Evolutionary conservation across 35 echinoderm and acorn worm genomes (phyloP).

Genomic region (Nesometra sesokonis): DNA sequence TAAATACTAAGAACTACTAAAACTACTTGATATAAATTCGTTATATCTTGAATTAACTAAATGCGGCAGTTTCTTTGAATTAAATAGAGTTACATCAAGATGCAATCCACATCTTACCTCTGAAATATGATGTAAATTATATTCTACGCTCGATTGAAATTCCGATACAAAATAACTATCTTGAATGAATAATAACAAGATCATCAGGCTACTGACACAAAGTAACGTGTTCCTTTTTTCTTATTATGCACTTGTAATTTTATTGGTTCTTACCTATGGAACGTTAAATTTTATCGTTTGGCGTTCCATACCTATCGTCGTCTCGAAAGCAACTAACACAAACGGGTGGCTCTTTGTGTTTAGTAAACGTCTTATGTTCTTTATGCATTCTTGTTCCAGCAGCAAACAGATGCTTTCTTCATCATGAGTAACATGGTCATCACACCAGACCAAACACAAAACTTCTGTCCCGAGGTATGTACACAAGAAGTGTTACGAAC

Average conservation of each 20-base stretch:
- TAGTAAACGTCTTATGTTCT: neutral
- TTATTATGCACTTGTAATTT: neutral
- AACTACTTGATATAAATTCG: too few relatives aligned
- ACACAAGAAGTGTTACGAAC: neutral
- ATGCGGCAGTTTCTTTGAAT: neutral
- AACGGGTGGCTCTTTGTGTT: neutral
- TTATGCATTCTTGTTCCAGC: slow-evolving; percentile 29
- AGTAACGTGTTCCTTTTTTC: neutral
- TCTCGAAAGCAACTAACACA: neutral
- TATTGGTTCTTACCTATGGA: neutral
- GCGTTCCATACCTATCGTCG: too few relatives aligned
- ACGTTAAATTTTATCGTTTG: too few relatives aligned
- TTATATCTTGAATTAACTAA: neutral
- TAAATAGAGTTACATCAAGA: neutral
- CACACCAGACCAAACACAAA: slow-evolving; percentile 59
- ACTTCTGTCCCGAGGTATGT: slow-evolving; percentile 77
- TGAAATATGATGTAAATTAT: neutral
- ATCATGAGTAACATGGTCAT: slow-evolving; percentile 99
- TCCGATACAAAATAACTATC: neutral
- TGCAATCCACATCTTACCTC: neutral
- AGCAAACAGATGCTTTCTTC: slow-evolving; percentile 99
- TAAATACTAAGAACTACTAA: too few relatives aligned
- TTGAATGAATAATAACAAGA: neutral
- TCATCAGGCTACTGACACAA: neutral
- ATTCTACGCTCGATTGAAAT: neutral